Base-by-base conservation (phyloP, 2,888 invertebrate genomes). In the Lottia scabra region DNA sequence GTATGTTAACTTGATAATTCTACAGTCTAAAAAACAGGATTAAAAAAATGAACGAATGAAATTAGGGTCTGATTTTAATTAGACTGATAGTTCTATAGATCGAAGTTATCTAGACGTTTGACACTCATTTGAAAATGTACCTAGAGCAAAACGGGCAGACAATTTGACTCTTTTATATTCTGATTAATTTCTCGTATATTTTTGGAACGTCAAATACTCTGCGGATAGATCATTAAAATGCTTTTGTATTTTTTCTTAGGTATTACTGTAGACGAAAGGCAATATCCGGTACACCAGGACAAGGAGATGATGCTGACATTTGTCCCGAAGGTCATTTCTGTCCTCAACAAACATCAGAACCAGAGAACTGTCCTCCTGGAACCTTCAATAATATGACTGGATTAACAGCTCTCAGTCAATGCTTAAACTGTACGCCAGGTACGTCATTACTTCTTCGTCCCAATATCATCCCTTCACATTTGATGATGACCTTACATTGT, bases 321-420 rank as follows among this genome's bases (percentile, higher is more conserved):
- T 88, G 88, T 80, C 88, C 88, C 26, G 80, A 78, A 0, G 88
- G 88, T 56, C 81, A 83, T 74, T 88, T 78, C 78, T 88, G 88
- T 75, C 86, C 87, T 5, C 63, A 63, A 12, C 84, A 84, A 62
- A 85, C 85, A 0, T 75, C 81, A 30, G 85, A 87, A 69, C 87
- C 87, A 12, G 75, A 81, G 77, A 85, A 84, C 75, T 88, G 88
- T 77, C 87, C 87, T 6, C 73, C 80, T 23, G 87, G 88, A 19
- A 84, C 85, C 0, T 87, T 75, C 76, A 85, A 85, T 56, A 84
- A 79, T 65, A 78, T 70, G 65, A 81, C 82, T n/a, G 76, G 80
- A 26, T 83, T 87, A 27, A 80, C 78, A 0, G 76, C 75, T 8
- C 76, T 74, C 12, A 69, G 68, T 3, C 80, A 87, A 65, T 88